A percentile compares a stretch with the other conserved stretches of the same genome.
phyloP scores from a whole-genome alignment of 2,797 vertebrate species.

The Takifugu ocellatus region DNA sequence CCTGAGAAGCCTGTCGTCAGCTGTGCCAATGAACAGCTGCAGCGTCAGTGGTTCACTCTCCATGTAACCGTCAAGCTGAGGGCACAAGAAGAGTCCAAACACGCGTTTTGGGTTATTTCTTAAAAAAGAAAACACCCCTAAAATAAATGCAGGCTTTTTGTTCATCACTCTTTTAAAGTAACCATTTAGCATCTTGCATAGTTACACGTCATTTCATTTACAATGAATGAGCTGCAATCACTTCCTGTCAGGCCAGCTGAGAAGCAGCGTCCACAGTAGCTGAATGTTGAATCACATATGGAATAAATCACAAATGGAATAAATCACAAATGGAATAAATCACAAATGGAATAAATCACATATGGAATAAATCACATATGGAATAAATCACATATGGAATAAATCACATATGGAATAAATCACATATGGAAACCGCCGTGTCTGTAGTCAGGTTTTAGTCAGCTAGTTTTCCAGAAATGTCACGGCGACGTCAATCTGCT shows the following conservation, averaged over 20 bases:
- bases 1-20: slow-evolving; percentile 95
- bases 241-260: slow-evolving; percentile 27
- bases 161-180: slow-evolving; percentile 24
- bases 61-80: slow-evolving; percentile 93
- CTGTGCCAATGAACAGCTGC: slow-evolving; percentile 98
- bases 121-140: slow-evolving; percentile 5
- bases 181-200: slow-evolving; percentile 36
- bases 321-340: no score
- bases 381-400: no score
- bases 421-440: slow-evolving; percentile 9
- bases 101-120: neutral
- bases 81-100: slow-evolving; percentile 63
- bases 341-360: no score
- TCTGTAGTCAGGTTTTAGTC: slow-evolving; percentile 27
- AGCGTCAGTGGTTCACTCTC: slow-evolving; percentile 93
- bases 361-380: neutral
- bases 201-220: slow-evolving; percentile 43
- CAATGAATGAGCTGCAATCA: slow-evolving; percentile 23
- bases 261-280: slow-evolving; percentile 40
- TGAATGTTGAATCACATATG: slow-evolving; percentile 38
- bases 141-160: slow-evolving; percentile 12
- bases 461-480: slow-evolving; percentile 36
- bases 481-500: no score
- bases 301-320: no score
- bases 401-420: no score